phyloP scores from a whole-genome alignment of 1,140 invertebrate species.

The Drosophila biarmipes region DNA sequence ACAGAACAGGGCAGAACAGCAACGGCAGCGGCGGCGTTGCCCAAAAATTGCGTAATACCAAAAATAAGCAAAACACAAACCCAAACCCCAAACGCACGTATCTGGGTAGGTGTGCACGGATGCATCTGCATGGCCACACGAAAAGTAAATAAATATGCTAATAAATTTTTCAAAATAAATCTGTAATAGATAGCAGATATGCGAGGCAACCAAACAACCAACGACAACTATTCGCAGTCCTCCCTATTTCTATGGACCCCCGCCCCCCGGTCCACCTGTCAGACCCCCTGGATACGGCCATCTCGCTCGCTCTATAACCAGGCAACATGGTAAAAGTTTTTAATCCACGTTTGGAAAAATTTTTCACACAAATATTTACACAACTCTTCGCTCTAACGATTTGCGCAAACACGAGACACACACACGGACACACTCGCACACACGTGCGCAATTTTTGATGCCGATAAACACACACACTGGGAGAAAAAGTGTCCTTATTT shows the following conservation, averaged over 20 bases:
- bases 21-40: constrained; percentile 10
- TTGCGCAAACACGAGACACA: constrained; percentile 75
- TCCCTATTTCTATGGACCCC: not conserved
- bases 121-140: constrained; percentile 11
- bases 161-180: constrained; percentile 82
- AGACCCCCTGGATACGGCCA: not conserved
- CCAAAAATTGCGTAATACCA: constrained; percentile 71
- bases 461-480: constrained; percentile 62
- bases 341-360: constrained; percentile 81
- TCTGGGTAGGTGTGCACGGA: too few species aligned
- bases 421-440: constrained; percentile 56
- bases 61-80: constrained; percentile 72
- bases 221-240: constrained; percentile 64
- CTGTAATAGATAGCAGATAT: constrained; percentile 79
- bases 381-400: constrained; percentile 81
- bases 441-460: constrained; percentile 65
- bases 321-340: constrained; percentile 77
- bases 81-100: constrained; percentile 45
- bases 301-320: constrained; percentile 62
- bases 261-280: not conserved
- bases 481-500: not conserved
- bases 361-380: constrained; percentile 82
- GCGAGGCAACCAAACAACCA: constrained; percentile 70
- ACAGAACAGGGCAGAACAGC: constrained; percentile 39
- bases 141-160: constrained; percentile 81